Conservation (phyloP, 2,888 invertebrate genomes). For the Ctenicera cuprea region DNA sequence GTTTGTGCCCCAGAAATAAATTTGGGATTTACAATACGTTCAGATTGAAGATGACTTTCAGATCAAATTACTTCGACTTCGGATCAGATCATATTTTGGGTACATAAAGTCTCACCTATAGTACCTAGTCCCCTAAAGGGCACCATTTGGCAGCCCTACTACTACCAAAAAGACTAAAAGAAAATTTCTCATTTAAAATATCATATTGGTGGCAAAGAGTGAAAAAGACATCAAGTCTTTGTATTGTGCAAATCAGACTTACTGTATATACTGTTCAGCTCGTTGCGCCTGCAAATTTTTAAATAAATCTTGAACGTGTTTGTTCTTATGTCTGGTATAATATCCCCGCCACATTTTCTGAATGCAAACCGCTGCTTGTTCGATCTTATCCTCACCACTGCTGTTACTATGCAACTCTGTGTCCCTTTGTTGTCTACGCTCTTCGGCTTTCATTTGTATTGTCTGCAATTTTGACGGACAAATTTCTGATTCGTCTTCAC, state of each 20-base stretch:
- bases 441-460: conserved; percentile 78
- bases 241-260: conserved; percentile 71
- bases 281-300: conserved; percentile 85
- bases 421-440: conserved; percentile 67
- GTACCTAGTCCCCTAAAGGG: too few species aligned
- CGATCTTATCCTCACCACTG: conserved; percentile 69
- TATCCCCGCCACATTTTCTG: conserved; percentile 93
- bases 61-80: too few species aligned
- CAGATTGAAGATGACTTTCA: too few species aligned
- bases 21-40: too few species aligned
- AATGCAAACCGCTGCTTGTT: conserved; percentile 83
- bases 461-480: conserved; percentile 81
- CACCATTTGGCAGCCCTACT: too few species aligned
- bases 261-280: conserved; percentile 90
- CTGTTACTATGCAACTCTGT: conserved; percentile 63
- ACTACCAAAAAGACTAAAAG: too few species aligned
- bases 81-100: too few species aligned
- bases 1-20: too few species aligned
- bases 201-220: too few species aligned
- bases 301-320: conserved; percentile 78
- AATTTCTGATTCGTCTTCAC: conserved; percentile 81
- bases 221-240: too few species aligned
- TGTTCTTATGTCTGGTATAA: conserved; percentile 83
- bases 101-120: too few species aligned
- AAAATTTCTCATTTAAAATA: too few species aligned